Conservation (phyloP, 1,140 invertebrate species). For the Meteorus sp. region DNA sequence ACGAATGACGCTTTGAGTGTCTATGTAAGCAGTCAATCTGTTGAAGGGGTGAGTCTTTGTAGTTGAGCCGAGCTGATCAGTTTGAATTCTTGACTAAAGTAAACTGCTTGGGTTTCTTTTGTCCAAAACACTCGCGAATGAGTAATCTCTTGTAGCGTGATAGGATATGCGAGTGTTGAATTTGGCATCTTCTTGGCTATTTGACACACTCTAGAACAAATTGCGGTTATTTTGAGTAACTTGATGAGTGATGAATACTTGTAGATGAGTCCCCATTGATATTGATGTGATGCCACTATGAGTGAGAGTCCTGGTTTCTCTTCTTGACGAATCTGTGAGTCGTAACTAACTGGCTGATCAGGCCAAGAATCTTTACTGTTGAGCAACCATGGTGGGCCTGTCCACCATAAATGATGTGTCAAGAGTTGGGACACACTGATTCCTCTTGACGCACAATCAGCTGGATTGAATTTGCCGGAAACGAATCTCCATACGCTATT, state of each 20-base stretch:
- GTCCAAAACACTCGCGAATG: slow-evolving; percentile 1
- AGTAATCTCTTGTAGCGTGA: slow-evolving; percentile 12
- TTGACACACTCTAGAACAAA: not conserved
- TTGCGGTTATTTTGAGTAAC: not conserved
- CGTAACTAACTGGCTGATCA: not conserved
- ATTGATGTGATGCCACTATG: not conserved
- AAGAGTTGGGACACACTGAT: too few species aligned
- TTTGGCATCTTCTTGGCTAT: not conserved
- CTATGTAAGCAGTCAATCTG: not conserved
- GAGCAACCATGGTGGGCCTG: too few species aligned
- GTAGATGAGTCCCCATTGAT: not conserved
- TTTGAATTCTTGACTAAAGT: not conserved
- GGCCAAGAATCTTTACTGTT: not conserved
- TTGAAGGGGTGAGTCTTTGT: not conserved
- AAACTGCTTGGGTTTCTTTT: not conserved
- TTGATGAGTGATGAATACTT: not conserved
- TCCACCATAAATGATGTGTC: too few species aligned
- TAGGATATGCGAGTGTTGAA: not conserved
- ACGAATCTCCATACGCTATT: slow-evolving; percentile 1
- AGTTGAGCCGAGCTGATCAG: too few species aligned
- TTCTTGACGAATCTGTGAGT: not conserved
- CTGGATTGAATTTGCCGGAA: slow-evolving; percentile 31
- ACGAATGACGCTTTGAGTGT: not conserved
- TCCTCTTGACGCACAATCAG: too few species aligned
- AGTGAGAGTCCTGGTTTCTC: not conserved